These are phyloP conservation scores for Acrossocheilus wenchowensis DNA, from an alignment of 2,797 vertebrate genomes.

Conservation along the genomic window DNA sequence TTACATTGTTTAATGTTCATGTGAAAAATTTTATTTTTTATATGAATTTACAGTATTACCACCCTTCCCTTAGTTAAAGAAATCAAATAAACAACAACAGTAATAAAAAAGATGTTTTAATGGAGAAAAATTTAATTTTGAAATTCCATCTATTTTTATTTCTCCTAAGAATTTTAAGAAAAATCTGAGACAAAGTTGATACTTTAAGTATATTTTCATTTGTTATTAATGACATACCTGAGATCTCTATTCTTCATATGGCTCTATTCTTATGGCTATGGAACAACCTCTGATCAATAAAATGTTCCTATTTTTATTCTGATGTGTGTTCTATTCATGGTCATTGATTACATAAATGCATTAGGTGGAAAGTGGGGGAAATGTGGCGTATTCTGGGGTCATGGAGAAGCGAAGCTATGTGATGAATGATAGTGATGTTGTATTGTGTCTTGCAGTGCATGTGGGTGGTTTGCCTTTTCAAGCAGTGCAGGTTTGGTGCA, in stretches of 20 bases:
- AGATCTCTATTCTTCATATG: neutral
- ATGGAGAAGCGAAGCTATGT: neutral
- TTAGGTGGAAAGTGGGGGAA: neutral
- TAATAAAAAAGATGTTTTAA: neutral
- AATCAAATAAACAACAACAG: neutral
- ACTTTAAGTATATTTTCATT: neutral
- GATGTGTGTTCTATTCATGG: neutral
- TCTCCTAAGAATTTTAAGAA: neutral
- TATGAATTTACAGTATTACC: neutral
- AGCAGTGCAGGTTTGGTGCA: neutral
- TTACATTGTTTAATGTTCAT: neutral
- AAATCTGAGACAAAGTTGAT: neutral
- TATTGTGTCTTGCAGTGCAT: neutral
- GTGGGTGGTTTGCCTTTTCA: conserved; percentile 19
- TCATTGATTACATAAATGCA: neutral
- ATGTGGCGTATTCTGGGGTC: neutral
- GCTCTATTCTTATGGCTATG: neutral
- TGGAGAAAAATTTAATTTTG: too few species aligned
- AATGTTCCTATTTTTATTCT: neutral
- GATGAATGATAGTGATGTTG: neutral
- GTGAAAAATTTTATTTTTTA: neutral
- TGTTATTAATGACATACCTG: neutral
- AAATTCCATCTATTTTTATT: neutral
- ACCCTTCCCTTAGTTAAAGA: neutral
- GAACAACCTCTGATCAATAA: conserved; percentile 10